These are phyloP conservation scores for Synanthedon andrenaeformis DNA, from an alignment of 2,888 invertebrate genomes.

Conservation along the genomic window DNA sequence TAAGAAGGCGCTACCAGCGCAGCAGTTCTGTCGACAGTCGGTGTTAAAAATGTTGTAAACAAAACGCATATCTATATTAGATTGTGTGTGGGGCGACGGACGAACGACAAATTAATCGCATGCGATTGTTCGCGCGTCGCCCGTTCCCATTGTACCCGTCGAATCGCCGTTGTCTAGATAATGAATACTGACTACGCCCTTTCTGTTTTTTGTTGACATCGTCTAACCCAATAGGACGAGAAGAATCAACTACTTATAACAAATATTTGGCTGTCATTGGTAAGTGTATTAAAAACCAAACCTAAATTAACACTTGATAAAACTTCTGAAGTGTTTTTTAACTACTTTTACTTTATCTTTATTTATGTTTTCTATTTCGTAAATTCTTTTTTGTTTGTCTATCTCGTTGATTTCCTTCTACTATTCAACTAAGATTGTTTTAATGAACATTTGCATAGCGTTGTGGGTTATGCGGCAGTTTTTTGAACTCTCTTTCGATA, in stretches of 20 bases:
- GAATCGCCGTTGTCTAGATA: conserved; percentile 51
- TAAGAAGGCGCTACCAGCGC: conserved; percentile 48
- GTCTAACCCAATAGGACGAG: conserved; percentile 87
- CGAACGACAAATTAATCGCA: conserved; percentile 35
- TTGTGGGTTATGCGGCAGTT: conserved; percentile 68
- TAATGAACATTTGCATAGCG: conserved; percentile 56
- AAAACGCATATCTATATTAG: conserved; percentile 42
- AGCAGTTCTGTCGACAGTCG: conserved; percentile 58
- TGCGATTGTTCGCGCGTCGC: conserved; percentile 33
- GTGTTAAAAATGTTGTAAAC: conserved; percentile 60
- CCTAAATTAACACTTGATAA: conserved; percentile 63
- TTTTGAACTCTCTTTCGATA: conserved; percentile 10
- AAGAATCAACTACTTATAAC: conserved; percentile 95
- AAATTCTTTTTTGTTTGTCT: conserved; percentile 28
- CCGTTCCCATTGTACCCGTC: conserved; percentile 37
- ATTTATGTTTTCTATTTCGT: conserved; percentile 16
- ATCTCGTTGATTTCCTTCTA: conserved; percentile 25
- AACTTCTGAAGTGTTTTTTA: conserved; percentile 51
- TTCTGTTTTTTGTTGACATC: conserved; percentile 78
- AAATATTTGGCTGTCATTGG: conserved; percentile 96
- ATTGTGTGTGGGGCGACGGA: conserved; percentile 51
- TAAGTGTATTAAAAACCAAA: conserved; percentile 78
- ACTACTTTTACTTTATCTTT: conserved; percentile 25
- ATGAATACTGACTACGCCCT: conserved; percentile 67
- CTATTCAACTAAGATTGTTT: conserved; percentile 44